These are phyloP conservation scores for Calliopsis andreniformis DNA, from an alignment of 1,140 invertebrate species.

Conservation along the genomic window DNA sequence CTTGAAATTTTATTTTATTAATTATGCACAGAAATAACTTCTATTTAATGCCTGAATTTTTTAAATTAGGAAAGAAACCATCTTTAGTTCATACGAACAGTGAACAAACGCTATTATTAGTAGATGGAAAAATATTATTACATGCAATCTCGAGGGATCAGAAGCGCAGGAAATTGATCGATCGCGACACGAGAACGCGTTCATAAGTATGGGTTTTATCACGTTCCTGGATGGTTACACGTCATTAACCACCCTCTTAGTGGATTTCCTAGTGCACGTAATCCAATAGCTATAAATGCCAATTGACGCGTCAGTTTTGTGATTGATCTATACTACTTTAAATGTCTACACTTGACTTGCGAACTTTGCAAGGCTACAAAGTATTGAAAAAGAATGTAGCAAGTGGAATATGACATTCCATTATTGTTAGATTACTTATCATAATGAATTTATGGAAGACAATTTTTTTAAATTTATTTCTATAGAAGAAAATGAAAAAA, in stretches of 20 bases:
- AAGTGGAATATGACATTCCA: too few relatives aligned
- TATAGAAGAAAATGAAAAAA: background rate
- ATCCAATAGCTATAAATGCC: background rate
- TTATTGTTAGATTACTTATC: too few relatives aligned
- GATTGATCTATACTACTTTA: constrained; percentile 6
- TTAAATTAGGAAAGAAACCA: too few relatives aligned
- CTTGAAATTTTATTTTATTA: background rate
- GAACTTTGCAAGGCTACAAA: too few relatives aligned
- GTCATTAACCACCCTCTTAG: constrained; percentile 67
- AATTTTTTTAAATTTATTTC: constrained; percentile 6
- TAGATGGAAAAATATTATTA: background rate
- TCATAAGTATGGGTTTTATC: constrained; percentile 40
- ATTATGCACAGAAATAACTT: background rate
- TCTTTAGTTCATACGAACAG: background rate
- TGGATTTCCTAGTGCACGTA: constrained; percentile 46
- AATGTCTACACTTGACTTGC: background rate
- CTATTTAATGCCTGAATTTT: too few relatives aligned
- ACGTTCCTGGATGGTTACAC: constrained; percentile 55
- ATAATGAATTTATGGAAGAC: too few relatives aligned
- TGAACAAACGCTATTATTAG: background rate
- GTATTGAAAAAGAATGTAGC: too few relatives aligned
- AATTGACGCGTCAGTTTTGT: background rate
- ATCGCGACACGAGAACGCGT: constrained; percentile 32
- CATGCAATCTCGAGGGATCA: background rate
- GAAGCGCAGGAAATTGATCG: constrained; percentile 48